phyloP scores from a whole-genome alignment of 1,140 invertebrate genomes.

The Formica exsecta region DNA sequence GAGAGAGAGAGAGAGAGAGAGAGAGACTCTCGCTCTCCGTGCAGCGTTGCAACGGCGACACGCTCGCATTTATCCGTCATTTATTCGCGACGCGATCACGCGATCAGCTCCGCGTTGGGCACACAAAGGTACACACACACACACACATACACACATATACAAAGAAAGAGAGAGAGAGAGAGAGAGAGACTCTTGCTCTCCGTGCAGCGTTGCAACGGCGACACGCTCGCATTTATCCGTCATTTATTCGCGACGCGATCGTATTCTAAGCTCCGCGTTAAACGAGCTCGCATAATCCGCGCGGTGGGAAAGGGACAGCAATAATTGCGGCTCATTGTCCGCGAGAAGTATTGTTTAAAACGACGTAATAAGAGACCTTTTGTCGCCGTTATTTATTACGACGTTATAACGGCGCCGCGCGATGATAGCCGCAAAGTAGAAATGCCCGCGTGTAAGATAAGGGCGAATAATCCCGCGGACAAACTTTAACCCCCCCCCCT shows the following conservation, averaged over 20 bases:
- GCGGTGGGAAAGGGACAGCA: constrained; percentile 56
- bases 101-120: too few relatives aligned
- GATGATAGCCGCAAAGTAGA: constrained; percentile 56
- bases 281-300: constrained; percentile 70
- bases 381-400: constrained; percentile 71
- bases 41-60: constrained; percentile 8
- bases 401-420: constrained; percentile 65
- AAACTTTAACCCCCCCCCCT: constrained; percentile 9
- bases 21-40: background rate
- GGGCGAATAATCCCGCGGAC: constrained; percentile 60
- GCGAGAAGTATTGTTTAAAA: constrained; percentile 67
- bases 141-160: background rate
- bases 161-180: background rate
- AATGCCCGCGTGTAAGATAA: constrained; percentile 60
- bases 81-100: constrained; percentile 69
- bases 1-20: too few relatives aligned
- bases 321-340: constrained; percentile 74
- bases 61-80: constrained; percentile 60
- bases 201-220: background rate
- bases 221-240: constrained; percentile 60
- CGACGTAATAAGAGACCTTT: constrained; percentile 66
- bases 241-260: constrained; percentile 67
- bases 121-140: constrained; percentile 10
- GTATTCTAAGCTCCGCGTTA: constrained; percentile 69
- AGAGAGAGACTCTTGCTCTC: background rate